Conservation (phyloP, 2,797 vertebrate species). For the Neopelma chrysocephalum region DNA sequence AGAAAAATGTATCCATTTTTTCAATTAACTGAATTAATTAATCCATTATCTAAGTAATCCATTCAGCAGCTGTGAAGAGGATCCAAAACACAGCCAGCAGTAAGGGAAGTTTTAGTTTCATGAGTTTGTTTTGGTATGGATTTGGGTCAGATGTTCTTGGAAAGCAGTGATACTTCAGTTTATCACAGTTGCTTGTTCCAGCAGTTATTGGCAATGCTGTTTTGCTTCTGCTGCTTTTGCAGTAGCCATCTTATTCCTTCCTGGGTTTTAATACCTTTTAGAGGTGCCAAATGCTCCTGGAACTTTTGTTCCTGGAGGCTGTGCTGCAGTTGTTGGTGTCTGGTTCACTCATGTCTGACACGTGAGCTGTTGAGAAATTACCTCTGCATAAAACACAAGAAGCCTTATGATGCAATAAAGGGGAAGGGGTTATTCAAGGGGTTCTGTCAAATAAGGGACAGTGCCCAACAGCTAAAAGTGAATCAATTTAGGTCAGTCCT, state of each 20-base stretch:
- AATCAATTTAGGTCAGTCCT: not conserved
- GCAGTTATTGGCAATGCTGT: not conserved
- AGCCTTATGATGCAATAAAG: not conserved
- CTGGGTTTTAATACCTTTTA: fast-evolving
- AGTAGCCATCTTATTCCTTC: not conserved
- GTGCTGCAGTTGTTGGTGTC: not conserved
- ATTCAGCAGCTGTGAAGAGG: not conserved
- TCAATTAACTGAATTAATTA: no score
- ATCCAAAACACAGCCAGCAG: not conserved
- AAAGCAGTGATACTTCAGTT: not conserved
- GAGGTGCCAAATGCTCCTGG: not conserved
- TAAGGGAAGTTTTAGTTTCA: not conserved
- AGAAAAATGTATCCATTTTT: not conserved
- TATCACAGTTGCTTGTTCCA: not conserved
- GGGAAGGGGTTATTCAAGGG: not conserved
- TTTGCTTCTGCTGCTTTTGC: not conserved
- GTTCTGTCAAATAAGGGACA: not conserved
- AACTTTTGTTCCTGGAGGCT: not conserved
- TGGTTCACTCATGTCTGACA: not conserved
- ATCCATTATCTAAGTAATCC: not conserved
- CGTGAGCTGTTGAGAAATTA: not conserved
- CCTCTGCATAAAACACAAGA: not conserved
- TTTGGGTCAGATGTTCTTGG: not conserved
- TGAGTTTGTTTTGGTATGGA: not conserved
- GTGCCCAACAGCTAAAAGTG: not conserved